Conservation (phyloP, 2,113 vertebrate species). For the Catagonus wagneri region DNA sequence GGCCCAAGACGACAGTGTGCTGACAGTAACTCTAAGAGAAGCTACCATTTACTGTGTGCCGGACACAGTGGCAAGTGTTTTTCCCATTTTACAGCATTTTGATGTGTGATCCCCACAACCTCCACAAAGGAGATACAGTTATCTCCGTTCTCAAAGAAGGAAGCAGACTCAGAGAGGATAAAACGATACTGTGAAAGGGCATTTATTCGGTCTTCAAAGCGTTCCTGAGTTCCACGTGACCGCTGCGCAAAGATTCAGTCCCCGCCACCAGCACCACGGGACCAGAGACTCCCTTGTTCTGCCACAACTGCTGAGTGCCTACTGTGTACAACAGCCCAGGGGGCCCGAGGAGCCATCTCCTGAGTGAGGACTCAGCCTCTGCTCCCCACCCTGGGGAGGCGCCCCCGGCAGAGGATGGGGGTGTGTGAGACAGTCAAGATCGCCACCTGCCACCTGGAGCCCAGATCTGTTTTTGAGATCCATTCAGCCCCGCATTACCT, state of each 20-base stretch:
- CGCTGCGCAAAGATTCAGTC: background rate
- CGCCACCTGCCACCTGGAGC: background rate
- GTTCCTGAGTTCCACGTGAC: background rate
- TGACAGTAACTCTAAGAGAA: background rate
- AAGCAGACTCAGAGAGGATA: background rate
- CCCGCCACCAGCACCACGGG: background rate
- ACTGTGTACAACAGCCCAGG: background rate
- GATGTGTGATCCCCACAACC: background rate
- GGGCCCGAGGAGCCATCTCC: no score
- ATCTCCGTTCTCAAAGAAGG: background rate
- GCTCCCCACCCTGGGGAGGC: background rate
- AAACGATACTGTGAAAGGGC: background rate
- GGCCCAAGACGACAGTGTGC: background rate
- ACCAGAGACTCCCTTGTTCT: background rate
- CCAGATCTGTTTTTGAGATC: background rate
- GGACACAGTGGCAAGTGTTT: background rate
- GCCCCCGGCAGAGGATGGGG: no score
- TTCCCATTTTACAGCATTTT: background rate
- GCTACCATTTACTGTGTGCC: background rate
- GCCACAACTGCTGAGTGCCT: background rate
- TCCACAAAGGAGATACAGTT: background rate
- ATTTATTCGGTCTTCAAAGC: background rate
- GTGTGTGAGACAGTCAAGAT: background rate
- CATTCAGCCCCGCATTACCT: background rate
- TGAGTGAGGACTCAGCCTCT: background rate